Evolutionary conservation across 2,888 invertebrate species (phyloP).

Genomic region (Sthenelais limicola): DNA sequence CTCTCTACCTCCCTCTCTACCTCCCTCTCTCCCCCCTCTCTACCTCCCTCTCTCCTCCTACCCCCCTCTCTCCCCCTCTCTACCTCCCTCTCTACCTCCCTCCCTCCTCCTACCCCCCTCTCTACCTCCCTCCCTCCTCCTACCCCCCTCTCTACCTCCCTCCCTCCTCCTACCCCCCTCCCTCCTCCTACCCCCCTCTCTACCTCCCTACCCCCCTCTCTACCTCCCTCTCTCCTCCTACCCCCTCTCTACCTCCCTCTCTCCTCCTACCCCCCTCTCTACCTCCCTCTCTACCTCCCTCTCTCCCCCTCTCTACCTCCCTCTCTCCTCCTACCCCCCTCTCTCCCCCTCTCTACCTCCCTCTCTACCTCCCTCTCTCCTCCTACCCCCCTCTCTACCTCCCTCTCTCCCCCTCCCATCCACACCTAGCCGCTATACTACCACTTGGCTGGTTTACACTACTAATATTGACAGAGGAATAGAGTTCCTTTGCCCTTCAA

Average conservation of each 20-base stretch:
- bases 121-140: no score
- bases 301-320: conserved; percentile 1
- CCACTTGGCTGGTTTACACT: no score
- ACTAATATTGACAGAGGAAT: no score
- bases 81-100: no score
- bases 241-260: neutral
- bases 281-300: neutral
- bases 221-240: neutral
- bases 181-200: neutral
- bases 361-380: conserved; percentile 3
- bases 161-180: neutral
- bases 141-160: no score
- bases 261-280: neutral
- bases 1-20: neutral
- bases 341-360: neutral
- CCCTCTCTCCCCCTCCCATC: conserved; percentile 13
- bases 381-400: neutral
- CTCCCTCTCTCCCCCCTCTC: neutral
- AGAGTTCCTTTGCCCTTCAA: no score
- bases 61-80: neutral
- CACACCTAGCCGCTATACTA: no score
- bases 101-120: no score
- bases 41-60: neutral
- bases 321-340: neutral
- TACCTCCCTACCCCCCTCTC: neutral